Percentiles rank a stretch among this genome's conserved stretches.
These are phyloP conservation scores for Falco rusticolus DNA, from an alignment of 2,797 vertebrate genomes.

Conservation along the genomic window DNA sequence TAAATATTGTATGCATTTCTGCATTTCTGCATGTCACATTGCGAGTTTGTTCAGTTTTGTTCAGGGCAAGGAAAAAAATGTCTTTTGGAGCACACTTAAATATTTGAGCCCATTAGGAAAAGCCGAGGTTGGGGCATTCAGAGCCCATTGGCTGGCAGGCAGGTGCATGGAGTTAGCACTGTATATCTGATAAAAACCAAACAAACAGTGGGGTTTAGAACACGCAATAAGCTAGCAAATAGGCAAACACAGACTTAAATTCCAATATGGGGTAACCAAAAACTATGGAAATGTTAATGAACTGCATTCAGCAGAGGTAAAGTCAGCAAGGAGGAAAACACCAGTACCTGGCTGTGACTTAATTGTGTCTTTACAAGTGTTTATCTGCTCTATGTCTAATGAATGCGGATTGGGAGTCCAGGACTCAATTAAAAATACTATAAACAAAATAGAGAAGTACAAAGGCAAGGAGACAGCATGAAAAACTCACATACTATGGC, in stretches of 20 bases:
- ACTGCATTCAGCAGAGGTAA: slow-evolving; percentile 38
- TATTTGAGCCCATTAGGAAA: background rate
- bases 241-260: slow-evolving; percentile 7
- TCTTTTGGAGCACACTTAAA: background rate
- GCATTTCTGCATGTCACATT: background rate
- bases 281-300: slow-evolving; percentile 59
- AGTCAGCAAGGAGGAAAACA: slow-evolving; percentile 57
- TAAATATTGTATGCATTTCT: background rate
- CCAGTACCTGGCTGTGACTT: slow-evolving; percentile 64
- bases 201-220: background rate
- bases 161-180: background rate
- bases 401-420: slow-evolving; percentile 54
- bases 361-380: slow-evolving; percentile 57
- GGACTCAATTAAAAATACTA: slow-evolving; percentile 60
- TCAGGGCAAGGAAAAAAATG: background rate
- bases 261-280: slow-evolving; percentile 31
- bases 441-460: slow-evolving; percentile 33
- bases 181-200: background rate
- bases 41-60: background rate
- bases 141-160: background rate
- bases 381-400: slow-evolving; percentile 54
- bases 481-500: background rate
- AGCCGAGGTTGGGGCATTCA: background rate
- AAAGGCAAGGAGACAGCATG: background rate
- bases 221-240: slow-evolving; percentile 2